phyloP scores from a whole-genome alignment of 2,888 invertebrate species.

The Pheosia gnoma region DNA sequence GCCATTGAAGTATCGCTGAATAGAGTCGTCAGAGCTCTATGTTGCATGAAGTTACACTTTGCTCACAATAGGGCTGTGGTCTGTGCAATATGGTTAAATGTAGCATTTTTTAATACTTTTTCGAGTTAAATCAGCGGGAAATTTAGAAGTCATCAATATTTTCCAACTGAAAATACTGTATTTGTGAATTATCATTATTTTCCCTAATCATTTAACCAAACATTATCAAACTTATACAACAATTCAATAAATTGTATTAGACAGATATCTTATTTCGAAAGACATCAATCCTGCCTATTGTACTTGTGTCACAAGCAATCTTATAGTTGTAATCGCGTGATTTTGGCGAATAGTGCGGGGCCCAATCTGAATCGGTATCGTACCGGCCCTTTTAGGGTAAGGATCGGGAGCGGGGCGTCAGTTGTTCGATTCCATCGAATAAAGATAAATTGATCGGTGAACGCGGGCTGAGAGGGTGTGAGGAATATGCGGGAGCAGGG shows the following conservation, averaged over 20 bases:
- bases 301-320: constrained; percentile 59
- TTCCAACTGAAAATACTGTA: not conserved
- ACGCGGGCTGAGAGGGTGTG: constrained; percentile 57
- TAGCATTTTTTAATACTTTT: not conserved
- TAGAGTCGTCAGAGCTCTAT: constrained; percentile 3
- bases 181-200: not conserved
- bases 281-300: constrained; percentile 60
- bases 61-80: too few relatives aligned
- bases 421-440: constrained; percentile 72
- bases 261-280: constrained; percentile 57
- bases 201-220: not conserved
- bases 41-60: not conserved
- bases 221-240: constrained; percentile 32
- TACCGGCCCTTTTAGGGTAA: constrained; percentile 49
- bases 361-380: constrained; percentile 54
- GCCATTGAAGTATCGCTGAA: constrained; percentile 3
- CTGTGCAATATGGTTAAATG: too few relatives aligned
- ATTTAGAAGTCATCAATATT: too few relatives aligned
- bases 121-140: too few relatives aligned
- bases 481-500: constrained; percentile 47
- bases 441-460: constrained; percentile 74
- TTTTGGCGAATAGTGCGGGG: constrained; percentile 45
- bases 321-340: constrained; percentile 43
- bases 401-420: constrained; percentile 65
- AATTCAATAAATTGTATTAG: constrained; percentile 51